Evolutionary conservation across 2,113 vertebrate species (phyloP), one percentile per base, ranked within the genome.

Genomic region (Chitala chitala): DNA sequence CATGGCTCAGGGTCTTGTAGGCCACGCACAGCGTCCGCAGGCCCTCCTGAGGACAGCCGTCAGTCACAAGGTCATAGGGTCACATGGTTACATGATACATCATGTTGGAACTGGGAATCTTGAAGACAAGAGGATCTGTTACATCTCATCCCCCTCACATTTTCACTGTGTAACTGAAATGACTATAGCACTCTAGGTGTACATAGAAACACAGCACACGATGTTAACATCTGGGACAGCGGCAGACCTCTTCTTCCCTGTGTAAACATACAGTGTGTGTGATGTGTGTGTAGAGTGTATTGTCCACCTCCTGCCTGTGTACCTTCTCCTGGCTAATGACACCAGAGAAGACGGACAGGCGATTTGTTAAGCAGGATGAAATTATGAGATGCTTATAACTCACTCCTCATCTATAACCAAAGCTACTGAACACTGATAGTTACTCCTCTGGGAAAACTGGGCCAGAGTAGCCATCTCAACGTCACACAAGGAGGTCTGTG

Each of bases 11-110:
- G 29, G 82, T 90, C 73, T 94, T 95, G 74, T 98, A 98, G 0
- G 95, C 97, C 3, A 99, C 94, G 0, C 96, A 98, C 44, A 99
- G 81, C 0, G 97, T 99, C 76, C 97, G 88, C 50, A 99, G 86
- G 0, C 97, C 97, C 79, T 98, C 96, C 97, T 99, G 76, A 4
- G 73, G 72, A 0, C 0, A 72, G 72, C 15, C 48, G 33, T 17
- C 69, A 68, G 73, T 80, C 20, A 74, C 0, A 29, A 69, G 68
- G 56, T 38, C 29, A 40, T 38, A 74, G 5, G 36, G 48, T 24
- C 40, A 4, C 15, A 38, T 12, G n/a, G 63, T 22, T n/a, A 6
- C 17, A n/a, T 33, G 55, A 29, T 3, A 12, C 8, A 15, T 59
- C 12, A 46, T 46, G 5, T 17, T 61, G n/a, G n/a, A n/a, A n/a